Evolutionary conservation across 2,113 vertebrate species (phyloP).

Genomic region (Cranoglanis bouderius): DNA sequence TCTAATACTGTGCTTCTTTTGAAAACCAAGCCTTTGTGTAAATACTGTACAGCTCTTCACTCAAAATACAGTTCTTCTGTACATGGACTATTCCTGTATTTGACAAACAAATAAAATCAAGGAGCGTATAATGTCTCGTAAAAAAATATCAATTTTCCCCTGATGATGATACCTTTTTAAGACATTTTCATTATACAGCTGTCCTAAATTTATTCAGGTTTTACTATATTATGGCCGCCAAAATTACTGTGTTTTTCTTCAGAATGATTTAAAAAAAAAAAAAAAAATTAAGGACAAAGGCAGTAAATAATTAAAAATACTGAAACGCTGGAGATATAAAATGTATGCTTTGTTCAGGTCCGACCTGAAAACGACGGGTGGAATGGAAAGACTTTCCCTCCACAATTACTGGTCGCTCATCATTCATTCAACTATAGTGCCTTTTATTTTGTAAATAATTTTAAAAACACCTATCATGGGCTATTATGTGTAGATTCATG

Average conservation of each 20-base stretch:
- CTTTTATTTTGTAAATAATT: neutral
- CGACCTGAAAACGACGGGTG: neutral
- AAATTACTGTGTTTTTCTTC: neutral
- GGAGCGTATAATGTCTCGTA: slow-evolving; percentile 65
- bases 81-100: slow-evolving; percentile 83
- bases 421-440: neutral
- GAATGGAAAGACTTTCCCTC: neutral
- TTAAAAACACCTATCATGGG: neutral
- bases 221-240: neutral
- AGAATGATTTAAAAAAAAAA: neutral
- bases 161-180: neutral
- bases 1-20: slow-evolving; percentile 76
- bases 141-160: neutral
- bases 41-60: slow-evolving; percentile 84
- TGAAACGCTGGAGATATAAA: neutral
- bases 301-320: neutral
- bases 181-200: too few relatives aligned
- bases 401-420: neutral
- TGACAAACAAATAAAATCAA: slow-evolving; percentile 82
- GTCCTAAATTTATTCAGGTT: neutral
- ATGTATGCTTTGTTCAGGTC: neutral
- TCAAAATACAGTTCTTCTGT: slow-evolving; percentile 77
- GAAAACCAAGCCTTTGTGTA: slow-evolving; percentile 73
- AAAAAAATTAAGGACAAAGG: neutral
- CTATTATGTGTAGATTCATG: neutral